Percentiles rank a stretch among this genome's conserved stretches.
phyloP scores from a whole-genome alignment of 2,113 vertebrate genomes.

The Scartelaos histophorus region DNA sequence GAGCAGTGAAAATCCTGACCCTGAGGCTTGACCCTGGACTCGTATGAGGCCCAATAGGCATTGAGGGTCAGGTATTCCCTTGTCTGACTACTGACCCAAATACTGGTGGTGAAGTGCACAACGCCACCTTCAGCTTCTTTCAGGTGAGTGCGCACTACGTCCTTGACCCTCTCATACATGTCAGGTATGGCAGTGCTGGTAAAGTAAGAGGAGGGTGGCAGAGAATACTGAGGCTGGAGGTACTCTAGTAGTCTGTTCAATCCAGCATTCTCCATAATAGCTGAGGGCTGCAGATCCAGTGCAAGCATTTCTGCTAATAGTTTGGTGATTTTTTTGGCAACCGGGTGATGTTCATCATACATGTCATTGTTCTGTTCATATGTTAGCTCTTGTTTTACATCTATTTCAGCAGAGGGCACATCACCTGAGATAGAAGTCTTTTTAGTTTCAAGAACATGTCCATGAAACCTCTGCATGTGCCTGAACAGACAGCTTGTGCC shows the following conservation, averaged over 20 bases:
- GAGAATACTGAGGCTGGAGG: slow-evolving; percentile 92
- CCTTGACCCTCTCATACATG: slow-evolving; percentile 93
- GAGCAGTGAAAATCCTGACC: slow-evolving; percentile 93
- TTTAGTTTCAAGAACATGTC: slow-evolving; percentile 85
- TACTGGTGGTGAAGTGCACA: slow-evolving; percentile 92
- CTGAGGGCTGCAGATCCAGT: slow-evolving; percentile 97
- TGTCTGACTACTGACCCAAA: slow-evolving; percentile 95
- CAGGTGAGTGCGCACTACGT: slow-evolving; percentile 86
- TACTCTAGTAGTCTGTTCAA: slow-evolving; percentile 91
- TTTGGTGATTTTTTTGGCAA: slow-evolving; percentile 97
- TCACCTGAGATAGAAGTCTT: slow-evolving; percentile 81
- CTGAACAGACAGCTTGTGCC: slow-evolving; percentile 94
- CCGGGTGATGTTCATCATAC: slow-evolving; percentile 88
- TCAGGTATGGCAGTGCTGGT: slow-evolving; percentile 94
- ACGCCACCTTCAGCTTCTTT: slow-evolving; percentile 92
- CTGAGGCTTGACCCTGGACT: slow-evolving; percentile 84
- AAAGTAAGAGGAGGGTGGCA: slow-evolving; percentile 90
- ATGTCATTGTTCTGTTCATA: slow-evolving; percentile 80
- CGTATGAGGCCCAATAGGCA: slow-evolving; percentile 93
- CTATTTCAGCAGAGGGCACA: slow-evolving; percentile 74
- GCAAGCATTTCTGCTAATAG: slow-evolving; percentile 97
- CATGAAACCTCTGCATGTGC: slow-evolving; percentile 94
- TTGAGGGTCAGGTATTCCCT: slow-evolving; percentile 93
- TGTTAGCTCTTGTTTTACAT: slow-evolving; percentile 76
- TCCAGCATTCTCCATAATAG: slow-evolving; percentile 90